phyloP scores from a whole-genome alignment of 2,113 vertebrate species.

The Sprattus sprattus region DNA sequence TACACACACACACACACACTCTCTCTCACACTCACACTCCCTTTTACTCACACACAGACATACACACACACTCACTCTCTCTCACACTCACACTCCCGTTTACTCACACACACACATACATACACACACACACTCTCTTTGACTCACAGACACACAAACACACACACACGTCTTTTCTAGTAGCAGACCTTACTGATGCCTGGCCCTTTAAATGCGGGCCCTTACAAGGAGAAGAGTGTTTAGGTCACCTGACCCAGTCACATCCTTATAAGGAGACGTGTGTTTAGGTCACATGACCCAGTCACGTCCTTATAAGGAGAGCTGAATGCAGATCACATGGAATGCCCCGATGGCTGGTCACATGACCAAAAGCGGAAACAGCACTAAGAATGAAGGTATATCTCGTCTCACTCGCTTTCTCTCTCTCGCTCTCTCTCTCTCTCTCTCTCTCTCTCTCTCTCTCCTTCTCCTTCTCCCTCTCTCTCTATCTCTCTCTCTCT shows the following conservation, averaged over 20 bases:
- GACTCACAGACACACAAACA: background rate
- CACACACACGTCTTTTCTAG: background rate
- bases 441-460: too few species aligned
- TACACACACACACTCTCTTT: slow-evolving; percentile 50
- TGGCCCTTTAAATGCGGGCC: background rate
- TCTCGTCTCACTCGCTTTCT: too few species aligned
- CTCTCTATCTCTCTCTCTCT: too few species aligned
- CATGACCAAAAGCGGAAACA: background rate
- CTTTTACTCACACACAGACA: too few species aligned
- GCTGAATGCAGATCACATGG: background rate
- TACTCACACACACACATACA: slow-evolving; percentile 45
- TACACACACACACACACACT: too few species aligned
- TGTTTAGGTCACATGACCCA: background rate
- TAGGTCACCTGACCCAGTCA: background rate
- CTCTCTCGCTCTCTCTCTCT: too few species aligned
- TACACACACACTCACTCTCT: too few species aligned
- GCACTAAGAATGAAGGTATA: background rate
- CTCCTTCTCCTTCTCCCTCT: too few species aligned
- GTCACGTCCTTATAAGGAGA: background rate
- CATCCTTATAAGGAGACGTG: background rate
- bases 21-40: too few species aligned
- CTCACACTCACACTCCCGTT: too few species aligned
- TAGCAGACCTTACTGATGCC: too few species aligned
- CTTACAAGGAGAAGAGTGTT: background rate
- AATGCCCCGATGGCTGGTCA: background rate